Conservation (phyloP, 2,888 invertebrate genomes). For the Amphipoea oculea region DNA sequence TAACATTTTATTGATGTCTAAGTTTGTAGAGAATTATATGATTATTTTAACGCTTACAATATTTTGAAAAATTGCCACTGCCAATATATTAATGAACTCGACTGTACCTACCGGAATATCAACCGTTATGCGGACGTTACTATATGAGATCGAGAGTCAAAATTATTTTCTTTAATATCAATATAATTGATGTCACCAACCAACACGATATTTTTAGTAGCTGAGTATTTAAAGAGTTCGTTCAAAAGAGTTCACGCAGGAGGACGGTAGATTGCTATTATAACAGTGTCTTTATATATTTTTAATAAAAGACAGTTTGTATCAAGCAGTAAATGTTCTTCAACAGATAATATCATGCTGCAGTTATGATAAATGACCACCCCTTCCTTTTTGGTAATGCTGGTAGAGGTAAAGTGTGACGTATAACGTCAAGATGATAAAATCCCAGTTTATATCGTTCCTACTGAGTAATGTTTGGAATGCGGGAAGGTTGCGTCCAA, state of each 20-base stretch:
- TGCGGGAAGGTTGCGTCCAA: not conserved
- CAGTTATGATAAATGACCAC: not conserved
- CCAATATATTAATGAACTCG: no score
- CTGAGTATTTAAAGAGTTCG: not conserved
- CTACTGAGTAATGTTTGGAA: not conserved
- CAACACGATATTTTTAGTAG: not conserved
- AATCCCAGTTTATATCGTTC: not conserved
- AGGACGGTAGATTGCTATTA: not conserved
- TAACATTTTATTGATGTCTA: no score
- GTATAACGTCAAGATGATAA: not conserved
- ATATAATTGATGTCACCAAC: not conserved
- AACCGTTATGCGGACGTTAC: no score
- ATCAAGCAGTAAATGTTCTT: not conserved
- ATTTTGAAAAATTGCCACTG: no score
- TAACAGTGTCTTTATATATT: not conserved
- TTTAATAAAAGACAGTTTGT: not conserved
- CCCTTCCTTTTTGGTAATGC: not conserved
- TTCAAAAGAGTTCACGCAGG: not conserved
- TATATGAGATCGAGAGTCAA: not conserved
- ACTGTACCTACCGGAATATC: no score
- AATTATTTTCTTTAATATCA: not conserved
- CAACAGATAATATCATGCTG: not conserved
- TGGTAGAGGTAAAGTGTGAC: not conserved
- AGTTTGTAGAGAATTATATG: no score
- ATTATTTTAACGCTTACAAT: no score